phyloP scores from a whole-genome alignment of 2,797 vertebrate species.

The Distichodus sexfasciatus region DNA sequence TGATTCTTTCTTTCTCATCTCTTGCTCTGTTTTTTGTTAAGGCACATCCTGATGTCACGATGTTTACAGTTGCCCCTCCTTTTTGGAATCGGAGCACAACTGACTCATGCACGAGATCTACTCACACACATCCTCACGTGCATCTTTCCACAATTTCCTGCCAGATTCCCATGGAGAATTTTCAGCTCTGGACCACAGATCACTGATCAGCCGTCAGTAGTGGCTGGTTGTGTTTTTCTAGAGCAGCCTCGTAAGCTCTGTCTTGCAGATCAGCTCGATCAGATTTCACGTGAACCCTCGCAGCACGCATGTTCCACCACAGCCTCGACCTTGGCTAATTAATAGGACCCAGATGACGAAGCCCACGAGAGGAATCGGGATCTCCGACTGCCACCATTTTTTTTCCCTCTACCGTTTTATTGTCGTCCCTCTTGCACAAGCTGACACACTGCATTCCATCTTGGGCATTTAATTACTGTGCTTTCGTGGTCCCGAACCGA shows the following conservation, averaged over 20 bases:
- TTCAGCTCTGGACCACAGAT: conserved; percentile 16
- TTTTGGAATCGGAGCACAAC: conserved; percentile 13
- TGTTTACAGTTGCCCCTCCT: conserved; percentile 38
- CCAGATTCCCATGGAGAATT: conserved; percentile 38
- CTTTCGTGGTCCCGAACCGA: neutral
- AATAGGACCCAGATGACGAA: conserved; percentile 49
- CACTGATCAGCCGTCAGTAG: conserved; percentile 32
- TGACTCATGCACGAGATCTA: conserved; percentile 4
- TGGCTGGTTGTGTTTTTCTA: conserved; percentile 28
- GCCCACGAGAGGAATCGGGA: neutral
- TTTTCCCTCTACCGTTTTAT: neutral
- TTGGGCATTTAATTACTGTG: neutral
- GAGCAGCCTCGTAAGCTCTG: neutral
- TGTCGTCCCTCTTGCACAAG: neutral
- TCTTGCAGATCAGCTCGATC: conserved; percentile 12
- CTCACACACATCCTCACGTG: neutral
- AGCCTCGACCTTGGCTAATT: conserved; percentile 24
- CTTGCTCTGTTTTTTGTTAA: too few relatives aligned
- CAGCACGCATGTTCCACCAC: conserved; percentile 18
- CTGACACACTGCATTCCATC: neutral
- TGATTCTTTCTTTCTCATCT: neutral
- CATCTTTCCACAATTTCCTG: conserved; percentile 33
- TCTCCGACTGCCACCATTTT: neutral
- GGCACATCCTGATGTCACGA: conserved; percentile 43
- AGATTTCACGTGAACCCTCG: conserved; percentile 6